Conservation (phyloP, 2,888 invertebrate species). For the Eristalis arbustorum region DNA sequence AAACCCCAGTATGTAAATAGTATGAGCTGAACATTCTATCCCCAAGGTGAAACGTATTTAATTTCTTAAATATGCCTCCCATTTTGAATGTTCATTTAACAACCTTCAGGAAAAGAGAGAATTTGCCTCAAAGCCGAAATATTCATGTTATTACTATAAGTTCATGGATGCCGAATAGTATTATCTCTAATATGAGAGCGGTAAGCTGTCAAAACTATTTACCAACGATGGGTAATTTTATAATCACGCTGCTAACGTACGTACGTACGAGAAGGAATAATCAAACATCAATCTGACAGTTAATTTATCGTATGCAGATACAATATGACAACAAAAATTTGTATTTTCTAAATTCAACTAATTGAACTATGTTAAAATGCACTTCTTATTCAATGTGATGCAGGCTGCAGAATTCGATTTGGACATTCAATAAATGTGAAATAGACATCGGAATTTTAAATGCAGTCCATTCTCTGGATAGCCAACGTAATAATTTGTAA, state of each 20-base stretch:
- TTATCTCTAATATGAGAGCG: not conserved
- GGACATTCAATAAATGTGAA: not conserved
- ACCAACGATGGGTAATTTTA: not conserved
- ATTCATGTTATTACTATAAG: not conserved
- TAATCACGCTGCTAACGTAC: not conserved
- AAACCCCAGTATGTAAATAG: too few relatives aligned
- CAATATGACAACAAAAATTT: not conserved
- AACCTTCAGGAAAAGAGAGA: not conserved
- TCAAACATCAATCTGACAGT: not conserved
- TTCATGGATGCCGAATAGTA: not conserved
- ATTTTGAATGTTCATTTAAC: not conserved
- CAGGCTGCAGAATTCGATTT: not conserved
- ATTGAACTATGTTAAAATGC: not conserved
- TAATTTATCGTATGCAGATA: not conserved
- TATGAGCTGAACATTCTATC: not conserved
- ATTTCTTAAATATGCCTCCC: not conserved
- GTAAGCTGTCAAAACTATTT: not conserved
- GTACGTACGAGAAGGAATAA: not conserved
- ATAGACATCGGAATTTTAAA: not conserved
- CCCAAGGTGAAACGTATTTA: not conserved
- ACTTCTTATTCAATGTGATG: not conserved
- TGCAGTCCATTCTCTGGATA: not conserved
- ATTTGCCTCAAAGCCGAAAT: not conserved
- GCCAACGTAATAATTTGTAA: not conserved
- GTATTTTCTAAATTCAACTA: not conserved